A percentile compares a stretch with the other conserved stretches of the same genome.
phyloP scores from a whole-genome alignment of 2,113 vertebrate species.

The Capricornis sumatraensis region DNA sequence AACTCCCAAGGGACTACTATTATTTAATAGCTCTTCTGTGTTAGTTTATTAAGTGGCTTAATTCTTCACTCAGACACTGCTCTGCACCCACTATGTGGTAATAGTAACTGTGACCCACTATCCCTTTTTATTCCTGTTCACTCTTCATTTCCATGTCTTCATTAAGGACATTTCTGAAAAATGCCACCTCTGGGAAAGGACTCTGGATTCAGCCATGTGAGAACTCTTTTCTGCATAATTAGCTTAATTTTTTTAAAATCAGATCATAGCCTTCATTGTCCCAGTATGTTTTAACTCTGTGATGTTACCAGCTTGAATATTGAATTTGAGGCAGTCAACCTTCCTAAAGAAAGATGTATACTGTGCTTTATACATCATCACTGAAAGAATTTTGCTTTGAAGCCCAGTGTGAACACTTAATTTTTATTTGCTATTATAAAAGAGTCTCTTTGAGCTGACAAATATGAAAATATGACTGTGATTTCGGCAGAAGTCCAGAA shows the following conservation, averaged over 20 bases:
- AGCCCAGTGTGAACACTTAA: constrained; percentile 76
- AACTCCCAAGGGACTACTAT: not conserved
- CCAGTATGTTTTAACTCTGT: constrained; percentile 65
- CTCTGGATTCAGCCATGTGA: constrained; percentile 52
- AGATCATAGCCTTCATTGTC: constrained; percentile 56
- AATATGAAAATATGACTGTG: constrained; percentile 78
- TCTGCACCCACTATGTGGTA: not conserved
- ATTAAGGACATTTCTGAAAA: constrained; percentile 50
- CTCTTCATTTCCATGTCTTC: constrained; percentile 17
- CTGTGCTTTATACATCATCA: constrained; percentile 63
- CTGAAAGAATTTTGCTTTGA: constrained; percentile 77
- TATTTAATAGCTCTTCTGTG: not conserved
- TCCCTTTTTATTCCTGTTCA: not conserved
- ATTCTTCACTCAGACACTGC: not conserved
- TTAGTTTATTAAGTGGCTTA: not conserved
- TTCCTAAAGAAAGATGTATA: constrained; percentile 67
- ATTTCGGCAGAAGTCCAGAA: constrained; percentile 78
- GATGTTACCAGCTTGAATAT: constrained; percentile 67
- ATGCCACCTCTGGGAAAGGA: constrained; percentile 49
- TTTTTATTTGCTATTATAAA: constrained; percentile 81
- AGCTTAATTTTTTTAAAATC: constrained; percentile 6
- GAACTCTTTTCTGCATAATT: constrained; percentile 55
- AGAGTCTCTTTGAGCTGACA: constrained; percentile 78
- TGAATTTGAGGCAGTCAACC: constrained; percentile 63
- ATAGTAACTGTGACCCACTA: not conserved